Base-by-base conservation (phyloP, 2,113 vertebrate genomes). In the Poecilia latipinna region DNA sequence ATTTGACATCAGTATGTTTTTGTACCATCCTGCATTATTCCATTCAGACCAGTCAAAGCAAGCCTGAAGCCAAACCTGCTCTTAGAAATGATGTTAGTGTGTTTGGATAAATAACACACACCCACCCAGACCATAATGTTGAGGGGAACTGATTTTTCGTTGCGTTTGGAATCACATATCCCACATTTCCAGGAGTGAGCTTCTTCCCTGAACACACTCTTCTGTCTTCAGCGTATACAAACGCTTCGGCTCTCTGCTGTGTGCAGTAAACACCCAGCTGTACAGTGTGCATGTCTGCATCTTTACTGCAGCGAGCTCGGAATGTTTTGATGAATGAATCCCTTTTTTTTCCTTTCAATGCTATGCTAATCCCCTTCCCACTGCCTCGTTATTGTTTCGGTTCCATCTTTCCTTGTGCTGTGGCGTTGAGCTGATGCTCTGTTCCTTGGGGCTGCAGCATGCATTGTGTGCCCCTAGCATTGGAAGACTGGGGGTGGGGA, bases 391-490 rank as follows among this genome's bases (percentile, higher is more conserved):
- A 67, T 76, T 76, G 22, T 65, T 51, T 44, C 51, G 3, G 51
- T 26, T 37, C 35, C 8, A 17, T 19, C 31, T 70, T 68, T 65
- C 54, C 71, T 71, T 69, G 67, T 6, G 4, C 67, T 65, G 66
- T 88, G 84, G 82, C 78, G 12, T 71, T 61, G 82, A 81, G 80
- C 77, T 77, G 80, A 79, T 80, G 75, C 65, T 2, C 73, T 85
- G 76, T 79, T 90, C 88, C 89, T 92, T 48, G 33, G 82, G 86
- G 89, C 82, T 80, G 68, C 39, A 64, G 68, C 35, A 62, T 74
- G 79, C 78, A 86, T 88, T 89, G 86, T 88, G 86, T 39, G 77
- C 77, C 82, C 65, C 84, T 85, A 83, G 82, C 84, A 76, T 68
- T 13, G 28, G 71, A 48, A 79, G 64, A 78, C 67, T 7, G 22